A percentile compares a stretch with the other conserved stretches of the same genome.
Conservation (phyloP, 2,113 vertebrate genomes). For the Spermophilus dauricus region DNA sequence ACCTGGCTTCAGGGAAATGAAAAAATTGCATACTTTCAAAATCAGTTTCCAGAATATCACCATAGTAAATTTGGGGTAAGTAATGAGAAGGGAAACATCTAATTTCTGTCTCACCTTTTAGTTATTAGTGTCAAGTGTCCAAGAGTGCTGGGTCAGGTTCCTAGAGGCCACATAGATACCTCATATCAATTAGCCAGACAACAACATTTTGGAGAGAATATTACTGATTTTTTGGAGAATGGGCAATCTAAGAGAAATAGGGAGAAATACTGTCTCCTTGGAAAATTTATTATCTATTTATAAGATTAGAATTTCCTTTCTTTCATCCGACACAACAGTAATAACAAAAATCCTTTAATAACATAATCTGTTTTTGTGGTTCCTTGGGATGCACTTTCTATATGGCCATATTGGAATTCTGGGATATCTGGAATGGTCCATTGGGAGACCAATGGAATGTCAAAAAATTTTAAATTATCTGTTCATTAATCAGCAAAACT, state of each 20-base stretch:
- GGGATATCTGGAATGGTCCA: neutral
- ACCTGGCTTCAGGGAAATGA: constrained; percentile 45
- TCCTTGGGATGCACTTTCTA: neutral
- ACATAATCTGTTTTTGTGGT: neutral
- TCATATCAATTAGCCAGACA: neutral
- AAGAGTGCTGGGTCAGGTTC: neutral
- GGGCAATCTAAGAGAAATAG: neutral
- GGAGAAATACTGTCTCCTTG: neutral
- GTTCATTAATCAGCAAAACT: neutral
- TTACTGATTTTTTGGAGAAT: neutral
- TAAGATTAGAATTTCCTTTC: neutral
- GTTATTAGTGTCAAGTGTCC: neutral
- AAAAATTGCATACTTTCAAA: constrained; percentile 39
- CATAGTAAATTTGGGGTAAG: constrained; percentile 32
- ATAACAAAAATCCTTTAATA: neutral
- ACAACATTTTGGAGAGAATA: neutral
- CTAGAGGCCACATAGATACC: neutral
- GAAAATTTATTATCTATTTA: neutral
- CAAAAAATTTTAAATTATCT: neutral
- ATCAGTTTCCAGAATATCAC: constrained; percentile 29
- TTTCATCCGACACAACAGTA: neutral
- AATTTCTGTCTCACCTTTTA: neutral
- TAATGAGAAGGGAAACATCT: neutral
- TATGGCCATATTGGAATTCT: neutral
- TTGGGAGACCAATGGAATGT: neutral